Evolutionary conservation across 2,113 vertebrate species (phyloP), one percentile per base, ranked within the genome.

Genomic region (Gallinago jamesoni): DNA sequence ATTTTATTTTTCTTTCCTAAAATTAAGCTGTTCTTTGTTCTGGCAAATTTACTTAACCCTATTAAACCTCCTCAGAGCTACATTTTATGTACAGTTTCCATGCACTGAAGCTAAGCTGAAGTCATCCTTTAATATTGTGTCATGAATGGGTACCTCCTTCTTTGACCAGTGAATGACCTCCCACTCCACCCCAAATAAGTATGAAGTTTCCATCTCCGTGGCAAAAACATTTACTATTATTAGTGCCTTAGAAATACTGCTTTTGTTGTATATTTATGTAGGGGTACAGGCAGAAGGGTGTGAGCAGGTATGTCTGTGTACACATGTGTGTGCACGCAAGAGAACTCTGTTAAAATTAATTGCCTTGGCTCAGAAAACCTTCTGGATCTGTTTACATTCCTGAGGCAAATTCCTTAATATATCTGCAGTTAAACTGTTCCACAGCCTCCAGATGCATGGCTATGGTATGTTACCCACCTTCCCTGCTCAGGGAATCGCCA

Each of bases 361-460:
- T 67, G 63, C 75, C 48, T 91, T 94, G 87, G 89, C 83, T 91
- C 85, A 55, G 41, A 53, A 75, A 88, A 55, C 76, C 78, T 86
- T 93, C 53, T 93, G 72, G 57, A 57, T 79, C 69, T 94, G 80
- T 95, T 96, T 96, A 94, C 85, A 87, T 96, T 97, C 87, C 93
- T 93, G 76, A 95, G 96, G 96, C 90, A 89, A 91, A 97, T 96
- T 96, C 72, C 84, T 77, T 89, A 57, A 84, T 87, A 47, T 81
- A 92, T 91, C 88, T 88, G 77, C 64, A 90, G 77, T 79, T 84
- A 77, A 91, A 94, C 64, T 84, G 69, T 66, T 93, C 66, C 78
- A 81, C 41, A 81, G 67, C 7, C 50, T 69, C 66, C 62, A 77
- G 91, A 56, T 56, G 68, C 13, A 22, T 10, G 70, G 45, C 45